Conservation (phyloP, 2,888 invertebrate species). For the Pristionchus arcanus region DNA sequence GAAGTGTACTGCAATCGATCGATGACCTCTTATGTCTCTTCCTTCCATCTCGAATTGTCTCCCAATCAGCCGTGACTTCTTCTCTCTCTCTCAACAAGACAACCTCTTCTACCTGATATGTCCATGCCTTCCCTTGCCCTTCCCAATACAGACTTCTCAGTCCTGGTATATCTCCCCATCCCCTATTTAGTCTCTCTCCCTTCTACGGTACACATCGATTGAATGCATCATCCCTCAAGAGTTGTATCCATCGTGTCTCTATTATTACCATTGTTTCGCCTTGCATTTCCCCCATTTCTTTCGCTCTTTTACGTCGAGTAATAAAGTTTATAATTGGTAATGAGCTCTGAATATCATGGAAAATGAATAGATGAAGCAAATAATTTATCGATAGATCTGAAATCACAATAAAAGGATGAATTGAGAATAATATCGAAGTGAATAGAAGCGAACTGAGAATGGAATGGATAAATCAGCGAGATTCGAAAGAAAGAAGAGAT, state of each 20-base stretch:
- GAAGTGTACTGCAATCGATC: slow-evolving; percentile 12
- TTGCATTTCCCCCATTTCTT: slow-evolving; percentile 9
- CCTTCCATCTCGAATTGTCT: slow-evolving; percentile 12
- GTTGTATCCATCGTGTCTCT: neutral
- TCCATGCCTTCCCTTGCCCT: neutral
- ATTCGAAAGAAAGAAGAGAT: neutral
- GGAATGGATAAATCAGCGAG: slow-evolving; percentile 3
- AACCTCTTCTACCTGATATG: neutral
- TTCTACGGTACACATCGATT: neutral
- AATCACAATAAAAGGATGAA: slow-evolving; percentile 4
- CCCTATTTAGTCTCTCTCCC: neutral
- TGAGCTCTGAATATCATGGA: neutral
- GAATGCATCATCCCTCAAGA: slow-evolving; percentile 2
- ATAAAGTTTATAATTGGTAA: slow-evolving; percentile 4
- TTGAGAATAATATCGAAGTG: neutral
- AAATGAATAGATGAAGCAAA: neutral
- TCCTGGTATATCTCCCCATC: neutral
- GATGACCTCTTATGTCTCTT: neutral
- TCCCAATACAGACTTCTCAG: neutral
- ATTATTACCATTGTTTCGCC: slow-evolving; percentile 13
- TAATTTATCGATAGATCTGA: slow-evolving; percentile 23
- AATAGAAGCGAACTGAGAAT: neutral
- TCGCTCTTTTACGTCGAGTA: slow-evolving; percentile 9
- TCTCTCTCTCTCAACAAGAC: slow-evolving; percentile 9
- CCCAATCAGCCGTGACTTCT: slow-evolving; percentile 12